These are phyloP conservation scores for Trissoscelio sp. DNA, from an alignment of 2,888 invertebrate genomes.

Conservation along the genomic window DNA sequence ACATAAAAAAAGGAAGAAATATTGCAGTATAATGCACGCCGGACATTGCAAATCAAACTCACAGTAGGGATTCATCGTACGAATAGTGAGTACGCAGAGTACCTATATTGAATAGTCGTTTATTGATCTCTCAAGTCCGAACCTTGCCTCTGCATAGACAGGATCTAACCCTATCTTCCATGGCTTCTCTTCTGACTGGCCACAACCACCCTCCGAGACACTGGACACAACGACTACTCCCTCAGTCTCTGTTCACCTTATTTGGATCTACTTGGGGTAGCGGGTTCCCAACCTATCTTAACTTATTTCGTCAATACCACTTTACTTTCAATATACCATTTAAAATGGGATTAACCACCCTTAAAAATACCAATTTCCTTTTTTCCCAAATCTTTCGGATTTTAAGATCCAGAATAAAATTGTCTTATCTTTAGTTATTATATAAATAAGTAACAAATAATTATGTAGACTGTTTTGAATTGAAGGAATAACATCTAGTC, in stretches of 20 bases:
- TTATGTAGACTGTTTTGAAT: no score
- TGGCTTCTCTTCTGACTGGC: constrained; percentile 79
- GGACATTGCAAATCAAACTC: constrained; percentile 49
- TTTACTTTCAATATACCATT: no score
- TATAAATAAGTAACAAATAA: no score
- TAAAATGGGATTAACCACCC: no score
- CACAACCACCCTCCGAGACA: constrained; percentile 81
- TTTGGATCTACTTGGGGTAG: constrained; percentile 78
- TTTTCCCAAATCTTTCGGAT: no score
- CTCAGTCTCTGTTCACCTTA: constrained; percentile 78
- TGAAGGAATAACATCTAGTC: no score
- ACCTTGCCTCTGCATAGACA: constrained; percentile 78
- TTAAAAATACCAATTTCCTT: no score
- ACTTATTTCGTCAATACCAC: constrained; percentile 59
- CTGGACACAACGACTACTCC: constrained; percentile 82
- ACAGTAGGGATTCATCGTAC: constrained; percentile 71
- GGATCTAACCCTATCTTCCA: constrained; percentile 80
- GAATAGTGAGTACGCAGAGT: constrained; percentile 80
- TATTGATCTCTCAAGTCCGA: constrained; percentile 84
- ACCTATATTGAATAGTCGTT: constrained; percentile 83
- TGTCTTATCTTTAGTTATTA: no score
- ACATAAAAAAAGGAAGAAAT: neutral
- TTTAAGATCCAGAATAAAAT: no score
- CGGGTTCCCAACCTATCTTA: constrained; percentile 77
- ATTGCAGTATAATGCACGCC: neutral